phyloP scores from a whole-genome alignment of 2,797 vertebrate species.

The Rhinoraja longicauda region DNA sequence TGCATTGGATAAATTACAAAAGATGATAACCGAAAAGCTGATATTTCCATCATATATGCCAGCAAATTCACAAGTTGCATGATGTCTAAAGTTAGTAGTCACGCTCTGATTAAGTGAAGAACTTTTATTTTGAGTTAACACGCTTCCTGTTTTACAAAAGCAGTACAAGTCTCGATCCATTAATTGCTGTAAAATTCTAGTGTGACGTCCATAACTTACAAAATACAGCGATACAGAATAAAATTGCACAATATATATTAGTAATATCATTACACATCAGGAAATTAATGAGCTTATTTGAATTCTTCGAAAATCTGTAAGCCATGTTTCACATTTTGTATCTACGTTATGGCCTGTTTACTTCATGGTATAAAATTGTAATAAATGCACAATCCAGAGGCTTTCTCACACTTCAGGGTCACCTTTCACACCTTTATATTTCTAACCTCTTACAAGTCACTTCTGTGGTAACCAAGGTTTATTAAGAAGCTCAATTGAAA shows the following conservation, averaged over 20 bases:
- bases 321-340: not conserved
- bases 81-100: not conserved
- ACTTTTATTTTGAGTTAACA: not conserved
- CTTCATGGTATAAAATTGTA: not conserved
- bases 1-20: constrained; percentile 27
- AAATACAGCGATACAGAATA: not conserved
- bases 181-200: not conserved
- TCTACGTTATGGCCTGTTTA: not conserved
- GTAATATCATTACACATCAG: not conserved
- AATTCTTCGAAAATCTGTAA: not conserved
- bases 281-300: not conserved
- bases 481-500: not conserved
- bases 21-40: constrained; percentile 21
- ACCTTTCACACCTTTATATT: not conserved
- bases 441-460: not conserved
- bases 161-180: not conserved
- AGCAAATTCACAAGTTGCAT: not conserved
- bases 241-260: not conserved
- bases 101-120: not conserved
- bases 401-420: not conserved
- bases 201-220: not conserved
- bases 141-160: not conserved
- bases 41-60: not conserved
- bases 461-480: not conserved
- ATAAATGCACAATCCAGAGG: not conserved